phyloP scores from a whole-genome alignment of 2,888 invertebrate species.

The Scrobipalpa costella region DNA sequence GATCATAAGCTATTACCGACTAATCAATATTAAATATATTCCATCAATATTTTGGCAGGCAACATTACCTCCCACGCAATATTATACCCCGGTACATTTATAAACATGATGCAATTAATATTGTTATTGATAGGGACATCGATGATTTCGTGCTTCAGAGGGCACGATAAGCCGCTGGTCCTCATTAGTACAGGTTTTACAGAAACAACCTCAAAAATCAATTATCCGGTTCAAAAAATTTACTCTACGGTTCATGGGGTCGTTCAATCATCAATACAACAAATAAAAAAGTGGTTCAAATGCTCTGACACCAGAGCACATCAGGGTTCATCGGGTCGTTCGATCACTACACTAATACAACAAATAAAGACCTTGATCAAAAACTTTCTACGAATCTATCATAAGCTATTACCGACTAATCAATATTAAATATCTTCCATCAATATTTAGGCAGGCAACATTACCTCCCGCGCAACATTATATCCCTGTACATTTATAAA shows the following conservation, averaged over 20 bases:
- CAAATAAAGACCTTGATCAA: no score
- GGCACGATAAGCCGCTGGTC: no score
- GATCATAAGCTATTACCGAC: slow-evolving; percentile 12
- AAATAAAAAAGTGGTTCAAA: no score
- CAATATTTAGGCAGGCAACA: slow-evolving; percentile 9
- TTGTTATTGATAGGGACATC: slow-evolving; percentile 35
- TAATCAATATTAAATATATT: slow-evolving; percentile 24
- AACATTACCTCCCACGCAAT: slow-evolving; percentile 8
- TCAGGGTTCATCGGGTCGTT: no score
- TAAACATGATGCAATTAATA: slow-evolving; percentile 34
- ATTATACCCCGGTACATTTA: slow-evolving; percentile 19
- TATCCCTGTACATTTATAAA: slow-evolving; percentile 24
- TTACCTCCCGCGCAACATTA: slow-evolving; percentile 10
- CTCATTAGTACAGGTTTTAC: no score
- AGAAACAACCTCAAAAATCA: no score
- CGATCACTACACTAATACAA: no score
- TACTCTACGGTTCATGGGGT: no score
- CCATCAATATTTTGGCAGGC: slow-evolving; percentile 9
- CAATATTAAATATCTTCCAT: slow-evolving; percentile 24
- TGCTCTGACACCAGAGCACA: no score
- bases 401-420: slow-evolving; percentile 11
- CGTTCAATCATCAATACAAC: no score
- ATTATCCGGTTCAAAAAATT: no score
- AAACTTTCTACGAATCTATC: neutral
- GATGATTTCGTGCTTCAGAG: no score